Base-by-base conservation (phyloP, 2,113 vertebrate genomes). In the Donacobius atricapilla region DNA sequence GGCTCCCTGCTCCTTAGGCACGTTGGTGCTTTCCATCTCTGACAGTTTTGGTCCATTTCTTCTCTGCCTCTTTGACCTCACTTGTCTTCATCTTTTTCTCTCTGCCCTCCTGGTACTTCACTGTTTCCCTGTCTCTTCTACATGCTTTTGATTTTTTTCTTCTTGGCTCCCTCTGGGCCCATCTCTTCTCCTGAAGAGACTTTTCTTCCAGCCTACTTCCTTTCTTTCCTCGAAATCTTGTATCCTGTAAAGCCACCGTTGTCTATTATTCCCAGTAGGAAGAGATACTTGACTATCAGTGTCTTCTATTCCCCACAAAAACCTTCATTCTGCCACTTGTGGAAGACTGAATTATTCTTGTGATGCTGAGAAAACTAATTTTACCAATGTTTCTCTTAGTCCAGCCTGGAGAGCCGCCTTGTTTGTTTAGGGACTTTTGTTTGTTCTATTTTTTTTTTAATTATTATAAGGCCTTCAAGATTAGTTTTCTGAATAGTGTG, bases 11-110 rank as follows among this genome's bases (percentile, higher is more conserved):
- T 83, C 48, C 87, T 64, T 56, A 30, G 51, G 37, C 1, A 0
- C 11, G 3, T 18, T 90, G 86, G 58, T 86, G 60, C 64, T 93
- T 93, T 93, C 87, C 33, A 63, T 65, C 79, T 93, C 71, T 88
- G 76, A 60, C 80, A 66, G 33, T 27, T 93, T 86, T 47, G 76
- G 68, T 73, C 54, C 83, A 60, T 78, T 95, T 91, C 51, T 85
- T 60, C 31, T 77, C 79, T 70, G 42, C 17, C 35, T 86, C 72
- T 88, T 77, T 91, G 50, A 88, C 35, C 63, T 88, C 39, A n/a
- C 33, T 69, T 54, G 7, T 47, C 54, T 85, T 80, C 35, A 18
- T 86, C 58, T 83, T 83, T 81, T 25, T 63, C 22, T 93, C 63
- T 86, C 18, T 54, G 3, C 22, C 30, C 13, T 65, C 37, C 39